Evolutionary conservation across 2,113 vertebrate genomes (phyloP).

Genomic region (Zosterops borbonicus): DNA sequence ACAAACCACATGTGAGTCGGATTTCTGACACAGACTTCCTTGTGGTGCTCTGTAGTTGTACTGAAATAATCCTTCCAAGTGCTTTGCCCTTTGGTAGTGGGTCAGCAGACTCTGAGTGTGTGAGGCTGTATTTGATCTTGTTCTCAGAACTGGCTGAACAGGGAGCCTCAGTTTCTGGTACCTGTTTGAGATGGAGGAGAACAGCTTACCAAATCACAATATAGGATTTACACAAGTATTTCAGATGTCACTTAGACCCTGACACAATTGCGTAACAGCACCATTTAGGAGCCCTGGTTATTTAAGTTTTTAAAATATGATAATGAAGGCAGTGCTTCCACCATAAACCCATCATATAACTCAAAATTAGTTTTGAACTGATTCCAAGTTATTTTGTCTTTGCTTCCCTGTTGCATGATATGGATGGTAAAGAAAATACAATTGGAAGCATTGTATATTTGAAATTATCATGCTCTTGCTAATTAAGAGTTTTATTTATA

Average conservation of each 20-base stretch:
- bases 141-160: neutral
- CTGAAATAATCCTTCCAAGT: neutral
- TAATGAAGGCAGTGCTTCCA: neutral
- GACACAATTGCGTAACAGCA: neutral
- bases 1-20: neutral
- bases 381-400: neutral
- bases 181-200: neutral
- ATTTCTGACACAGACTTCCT: neutral
- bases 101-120: neutral
- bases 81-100: neutral
- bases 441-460: neutral
- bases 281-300: neutral
- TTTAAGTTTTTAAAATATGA: neutral
- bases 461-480: neutral
- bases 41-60: neutral
- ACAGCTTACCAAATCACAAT: neutral
- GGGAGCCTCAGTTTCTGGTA: neutral
- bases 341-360: neutral
- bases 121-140: neutral
- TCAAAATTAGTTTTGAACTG: neutral
- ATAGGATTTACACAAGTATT: neutral
- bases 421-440: neutral
- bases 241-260: neutral
- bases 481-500: neutral
- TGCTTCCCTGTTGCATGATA: neutral